phyloP scores from a whole-genome alignment of 1,140 invertebrate species.

The Halotydeus destructor region DNA sequence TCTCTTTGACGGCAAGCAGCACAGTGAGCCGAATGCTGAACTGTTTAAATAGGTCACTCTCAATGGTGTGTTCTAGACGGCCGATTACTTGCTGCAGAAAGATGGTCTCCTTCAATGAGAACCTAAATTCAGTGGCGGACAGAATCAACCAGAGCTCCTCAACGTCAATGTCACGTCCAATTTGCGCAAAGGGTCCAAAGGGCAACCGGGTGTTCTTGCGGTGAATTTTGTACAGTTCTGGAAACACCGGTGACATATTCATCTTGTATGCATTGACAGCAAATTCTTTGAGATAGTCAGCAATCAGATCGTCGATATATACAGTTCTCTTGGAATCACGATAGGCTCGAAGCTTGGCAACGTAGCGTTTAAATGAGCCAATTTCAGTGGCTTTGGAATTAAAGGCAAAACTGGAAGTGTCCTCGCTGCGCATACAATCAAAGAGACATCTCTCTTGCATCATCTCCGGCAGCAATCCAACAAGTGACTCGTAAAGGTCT shows the following conservation, averaged over 20 bases:
- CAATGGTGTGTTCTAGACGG: not conserved
- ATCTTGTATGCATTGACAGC: not conserved
- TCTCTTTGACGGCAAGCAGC: too few species aligned
- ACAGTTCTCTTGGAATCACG: not conserved
- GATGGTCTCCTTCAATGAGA: conserved; percentile 4
- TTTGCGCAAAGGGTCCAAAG: not conserved
- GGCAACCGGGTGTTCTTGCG: conserved; percentile 6
- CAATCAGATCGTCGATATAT: conserved; percentile 6
- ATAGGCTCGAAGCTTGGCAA: not conserved
- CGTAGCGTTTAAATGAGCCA: not conserved
- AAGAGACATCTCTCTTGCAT: too few species aligned
- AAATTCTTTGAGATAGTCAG: conserved; percentile 1
- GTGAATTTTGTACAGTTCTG: conserved; percentile 7
- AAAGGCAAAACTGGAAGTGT: not conserved
- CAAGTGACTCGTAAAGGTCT: conserved; percentile 4
- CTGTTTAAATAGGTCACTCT: too few species aligned
- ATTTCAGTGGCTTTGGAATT: not conserved
- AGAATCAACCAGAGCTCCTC: conserved; percentile 6
- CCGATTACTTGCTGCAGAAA: conserved; percentile 6
- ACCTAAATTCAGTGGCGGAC: conserved; percentile 9
- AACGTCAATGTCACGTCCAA: conserved; percentile 5
- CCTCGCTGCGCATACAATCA: not conserved
- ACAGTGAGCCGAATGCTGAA: too few species aligned
- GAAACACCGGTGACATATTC: conserved; percentile 4
- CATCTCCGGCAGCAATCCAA: conserved; percentile 1